Evolutionary conservation across 1,140 invertebrate species (phyloP).

Genomic region (Chrysopa pallens): DNA sequence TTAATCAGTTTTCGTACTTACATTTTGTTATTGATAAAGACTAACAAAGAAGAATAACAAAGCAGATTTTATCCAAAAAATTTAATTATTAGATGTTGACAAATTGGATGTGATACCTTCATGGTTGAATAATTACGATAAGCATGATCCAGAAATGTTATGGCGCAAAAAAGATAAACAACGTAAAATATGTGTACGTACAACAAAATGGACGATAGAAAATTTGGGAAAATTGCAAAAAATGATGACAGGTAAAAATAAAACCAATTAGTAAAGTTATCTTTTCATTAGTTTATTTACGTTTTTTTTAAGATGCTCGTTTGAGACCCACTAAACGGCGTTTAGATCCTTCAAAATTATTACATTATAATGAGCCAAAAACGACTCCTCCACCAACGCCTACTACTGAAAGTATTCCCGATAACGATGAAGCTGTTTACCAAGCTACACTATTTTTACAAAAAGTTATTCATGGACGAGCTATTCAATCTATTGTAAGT

Average conservation of each 20-base stretch:
- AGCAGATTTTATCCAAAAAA: not conserved
- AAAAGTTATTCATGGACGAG: constrained; percentile 42
- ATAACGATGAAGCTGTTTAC: constrained; percentile 32
- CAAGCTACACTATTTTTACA: constrained; percentile 40
- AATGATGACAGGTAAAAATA: too few relatives aligned
- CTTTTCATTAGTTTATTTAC: too few relatives aligned
- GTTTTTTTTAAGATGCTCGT: too few relatives aligned
- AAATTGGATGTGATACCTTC: not conserved
- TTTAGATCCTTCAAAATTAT: too few relatives aligned
- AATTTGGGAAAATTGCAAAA: constrained; percentile 31
- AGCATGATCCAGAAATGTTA: constrained; percentile 1
- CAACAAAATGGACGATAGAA: constrained; percentile 41
- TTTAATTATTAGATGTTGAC: not conserved
- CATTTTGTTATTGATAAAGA: too few relatives aligned
- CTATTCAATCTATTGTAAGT: constrained; percentile 46
- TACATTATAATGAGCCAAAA: too few relatives aligned
- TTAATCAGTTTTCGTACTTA: too few relatives aligned
- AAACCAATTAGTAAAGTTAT: too few relatives aligned
- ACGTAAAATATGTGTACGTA: constrained; percentile 26
- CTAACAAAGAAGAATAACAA: too few relatives aligned
- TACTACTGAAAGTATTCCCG: constrained; percentile 26
- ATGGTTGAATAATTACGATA: constrained; percentile 10
- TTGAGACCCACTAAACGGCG: too few relatives aligned
- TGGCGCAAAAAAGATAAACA: constrained; percentile 3
- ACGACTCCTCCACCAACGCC: constrained; percentile 30